Evolutionary conservation across 2,113 vertebrate genomes (phyloP).

Genomic region (Cheirogaleus medius): DNA sequence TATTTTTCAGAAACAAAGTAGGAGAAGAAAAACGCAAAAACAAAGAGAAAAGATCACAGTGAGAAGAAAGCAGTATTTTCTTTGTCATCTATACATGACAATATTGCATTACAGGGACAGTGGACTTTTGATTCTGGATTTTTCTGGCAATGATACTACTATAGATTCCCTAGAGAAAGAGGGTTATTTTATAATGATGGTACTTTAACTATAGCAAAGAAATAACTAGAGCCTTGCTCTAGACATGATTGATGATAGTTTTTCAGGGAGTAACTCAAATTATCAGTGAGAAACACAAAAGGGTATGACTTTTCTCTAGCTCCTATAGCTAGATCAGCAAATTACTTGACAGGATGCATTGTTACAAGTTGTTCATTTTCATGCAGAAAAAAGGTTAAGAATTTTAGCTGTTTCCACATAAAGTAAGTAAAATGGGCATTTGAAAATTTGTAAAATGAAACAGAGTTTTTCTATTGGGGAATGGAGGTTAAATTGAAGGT

Average conservation of each 20-base stretch:
- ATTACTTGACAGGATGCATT: not conserved
- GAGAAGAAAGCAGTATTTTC: not conserved
- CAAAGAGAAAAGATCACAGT: not conserved
- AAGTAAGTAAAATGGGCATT: not conserved
- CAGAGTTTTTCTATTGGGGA: not conserved
- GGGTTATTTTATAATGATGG: constrained; percentile 3
- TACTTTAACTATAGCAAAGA: not conserved
- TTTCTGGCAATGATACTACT: not conserved
- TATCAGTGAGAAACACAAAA: constrained; percentile 37
- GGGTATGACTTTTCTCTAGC: not conserved
- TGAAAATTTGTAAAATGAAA: not conserved
- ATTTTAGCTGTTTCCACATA: not conserved
- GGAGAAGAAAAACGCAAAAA: not conserved
- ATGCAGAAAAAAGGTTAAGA: not conserved
- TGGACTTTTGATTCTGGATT: not conserved
- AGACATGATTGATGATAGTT: constrained; percentile 36
- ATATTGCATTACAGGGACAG: not conserved
- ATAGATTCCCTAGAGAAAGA: not conserved
- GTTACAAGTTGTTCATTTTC: not conserved
- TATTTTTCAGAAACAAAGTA: constrained; percentile 1
- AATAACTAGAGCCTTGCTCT: not conserved
- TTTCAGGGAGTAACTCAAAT: constrained; percentile 26
- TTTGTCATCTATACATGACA: not conserved
- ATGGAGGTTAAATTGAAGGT: not conserved
- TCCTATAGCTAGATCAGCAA: constrained; percentile 2